Base-by-base conservation (phyloP, 2,113 vertebrate species). In the Ammodytes marinus region DNA sequence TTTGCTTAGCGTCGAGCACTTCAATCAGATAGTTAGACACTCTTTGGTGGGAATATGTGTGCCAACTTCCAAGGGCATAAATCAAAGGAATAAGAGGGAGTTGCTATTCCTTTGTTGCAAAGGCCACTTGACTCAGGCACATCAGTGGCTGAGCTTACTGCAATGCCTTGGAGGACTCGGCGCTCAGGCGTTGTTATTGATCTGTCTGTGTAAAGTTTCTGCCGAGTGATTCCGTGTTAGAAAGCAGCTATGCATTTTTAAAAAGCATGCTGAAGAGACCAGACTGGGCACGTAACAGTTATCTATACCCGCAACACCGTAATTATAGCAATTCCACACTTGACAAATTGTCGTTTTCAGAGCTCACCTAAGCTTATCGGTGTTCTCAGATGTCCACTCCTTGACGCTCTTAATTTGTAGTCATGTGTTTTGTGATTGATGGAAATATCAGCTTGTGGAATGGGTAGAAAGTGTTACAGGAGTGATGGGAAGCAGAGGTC, bases 131-230 rank as follows among this genome's bases (percentile, higher is more conserved):
- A 88, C 84, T 93, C 84, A 67, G 88, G 88, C 83, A 85, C 89
- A 86, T 92, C 89, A 89, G 87, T 84, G 89, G 86, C 91, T 88
- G 71, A 90, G 86, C 87, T 88, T 79, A 83, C 90, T 92, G 89
- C 88, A 82, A 83, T 85, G 86, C 88, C 86, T 93, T 55, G 66
- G 87, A 91, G 90, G 86, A 91, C 89, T 86, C 84, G 47, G 65
- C 60, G 86, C 88, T 82, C 17, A 27, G 52, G 88, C 82, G 70
- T 61, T 79, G 67, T 83, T 94, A 95, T 95, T 93, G 94, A 95
- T 95, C 91, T 89, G 90, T 93, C 85, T 91, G 92, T 91, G 90
- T 86, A 93, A 93, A 93, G 94, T 93, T 94, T 88, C 87, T 87
- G 82, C 79, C 82, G 87, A 93, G 80, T 89, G 91, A 93, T 93